Conservation (phyloP, 2,113 vertebrate species). For the Nothocercus julius region DNA sequence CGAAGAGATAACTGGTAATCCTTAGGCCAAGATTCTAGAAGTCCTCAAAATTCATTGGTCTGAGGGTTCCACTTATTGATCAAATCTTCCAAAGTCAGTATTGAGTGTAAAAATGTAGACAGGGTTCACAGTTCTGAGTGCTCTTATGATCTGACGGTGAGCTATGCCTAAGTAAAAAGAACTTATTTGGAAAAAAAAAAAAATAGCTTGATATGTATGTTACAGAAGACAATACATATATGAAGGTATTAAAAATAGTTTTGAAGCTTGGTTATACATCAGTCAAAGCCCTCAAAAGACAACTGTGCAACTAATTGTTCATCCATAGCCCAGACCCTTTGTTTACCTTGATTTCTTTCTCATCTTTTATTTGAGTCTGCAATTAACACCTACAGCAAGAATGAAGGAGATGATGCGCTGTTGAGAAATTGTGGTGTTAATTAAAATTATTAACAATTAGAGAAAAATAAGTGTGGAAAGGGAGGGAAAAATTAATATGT, state of each 20-base stretch:
- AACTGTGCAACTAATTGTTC: slow-evolving; percentile 48
- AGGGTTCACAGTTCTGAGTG: neutral
- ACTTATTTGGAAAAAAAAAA: neutral
- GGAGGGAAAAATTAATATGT: neutral
- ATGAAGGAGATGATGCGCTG: slow-evolving; percentile 31
- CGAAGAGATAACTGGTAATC: neutral
- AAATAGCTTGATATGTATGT: neutral
- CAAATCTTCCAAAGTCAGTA: neutral
- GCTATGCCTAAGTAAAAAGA: neutral
- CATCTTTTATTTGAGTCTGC: slow-evolving; percentile 33
- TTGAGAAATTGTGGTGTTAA: slow-evolving; percentile 68
- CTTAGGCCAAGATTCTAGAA: neutral
- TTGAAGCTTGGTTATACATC: neutral
- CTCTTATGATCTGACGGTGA: neutral
- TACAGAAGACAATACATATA: neutral
- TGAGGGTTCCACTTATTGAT: neutral
- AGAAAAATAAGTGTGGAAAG: slow-evolving; percentile 39
- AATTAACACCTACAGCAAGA: slow-evolving; percentile 74
- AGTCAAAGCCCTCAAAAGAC: slow-evolving; percentile 1
- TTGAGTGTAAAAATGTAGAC: neutral
- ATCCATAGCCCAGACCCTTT: slow-evolving; percentile 5
- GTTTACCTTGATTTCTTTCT: slow-evolving; percentile 66
- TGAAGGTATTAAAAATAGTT: neutral
- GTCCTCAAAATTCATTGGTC: neutral
- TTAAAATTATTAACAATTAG: slow-evolving; percentile 70